Percentiles rank a stretch among this genome's conserved stretches.
Conservation (phyloP, 2,113 vertebrate genomes). For the Callipepla californica region DNA sequence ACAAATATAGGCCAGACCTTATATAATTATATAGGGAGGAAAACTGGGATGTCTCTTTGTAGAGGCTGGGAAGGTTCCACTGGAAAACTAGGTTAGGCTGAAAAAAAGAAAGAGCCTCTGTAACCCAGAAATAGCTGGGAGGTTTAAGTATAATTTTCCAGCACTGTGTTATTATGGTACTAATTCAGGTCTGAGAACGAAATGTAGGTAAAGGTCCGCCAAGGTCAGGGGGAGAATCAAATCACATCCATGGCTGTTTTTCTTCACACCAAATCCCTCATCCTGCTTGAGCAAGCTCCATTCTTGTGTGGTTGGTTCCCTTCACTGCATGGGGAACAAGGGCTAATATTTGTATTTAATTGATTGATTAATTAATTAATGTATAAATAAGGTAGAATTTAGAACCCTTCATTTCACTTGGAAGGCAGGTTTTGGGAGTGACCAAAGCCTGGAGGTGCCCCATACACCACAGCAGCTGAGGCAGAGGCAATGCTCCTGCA, state of each 20-base stretch:
- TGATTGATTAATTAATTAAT: neutral
- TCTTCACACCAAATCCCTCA: neutral
- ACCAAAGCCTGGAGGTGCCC: neutral
- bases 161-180: slow-evolving; percentile 54
- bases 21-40: slow-evolving; percentile 55
- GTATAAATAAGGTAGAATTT: neutral
- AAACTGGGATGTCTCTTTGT: slow-evolving; percentile 62
- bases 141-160: slow-evolving; percentile 68
- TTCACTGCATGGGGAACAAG: accelerated
- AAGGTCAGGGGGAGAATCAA: slow-evolving; percentile 55
- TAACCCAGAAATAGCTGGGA: slow-evolving; percentile 71
- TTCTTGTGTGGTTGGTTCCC: neutral
- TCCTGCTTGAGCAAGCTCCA: neutral
- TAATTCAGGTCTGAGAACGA: slow-evolving; percentile 68
- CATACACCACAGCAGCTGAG: accelerated
- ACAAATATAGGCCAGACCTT: slow-evolving; percentile 58
- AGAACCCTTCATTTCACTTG: neutral
- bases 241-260: neutral
- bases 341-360: neutral
- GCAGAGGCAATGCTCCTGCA: neutral
- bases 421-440: neutral
- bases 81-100: slow-evolving; percentile 70
- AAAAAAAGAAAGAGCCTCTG: slow-evolving; percentile 68
- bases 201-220: slow-evolving; percentile 64
- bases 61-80: slow-evolving; percentile 59